A percentile compares a stretch with the other conserved stretches of the same genome.
Conservation (phyloP, 2,113 vertebrate species). For the Hypanus sabinus region DNA sequence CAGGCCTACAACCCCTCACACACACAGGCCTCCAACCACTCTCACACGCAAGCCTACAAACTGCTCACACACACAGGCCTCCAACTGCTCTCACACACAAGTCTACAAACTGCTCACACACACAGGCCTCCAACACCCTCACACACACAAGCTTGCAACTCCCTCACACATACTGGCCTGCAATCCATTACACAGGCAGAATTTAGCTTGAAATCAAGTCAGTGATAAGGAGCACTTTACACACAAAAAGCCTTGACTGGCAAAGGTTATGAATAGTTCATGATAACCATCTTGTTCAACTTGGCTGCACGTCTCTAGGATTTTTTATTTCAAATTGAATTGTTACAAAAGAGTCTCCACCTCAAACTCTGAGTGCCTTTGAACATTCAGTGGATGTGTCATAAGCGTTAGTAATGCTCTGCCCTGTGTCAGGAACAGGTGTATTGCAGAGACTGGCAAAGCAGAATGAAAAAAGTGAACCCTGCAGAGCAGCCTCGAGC, state of each 20-base stretch:
- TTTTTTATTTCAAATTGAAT: conserved; percentile 4
- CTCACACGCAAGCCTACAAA: too few relatives aligned
- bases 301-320: neutral
- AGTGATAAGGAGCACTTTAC: neutral
- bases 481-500: conserved; percentile 16
- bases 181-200: too few relatives aligned
- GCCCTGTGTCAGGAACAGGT: conserved; percentile 25
- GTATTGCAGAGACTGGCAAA: neutral
- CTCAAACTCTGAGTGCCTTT: neutral
- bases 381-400: conserved; percentile 5
- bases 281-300: neutral
- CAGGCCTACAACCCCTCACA: too few relatives aligned
- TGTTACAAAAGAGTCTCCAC: neutral
- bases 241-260: neutral
- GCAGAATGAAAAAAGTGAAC: conserved; percentile 16
- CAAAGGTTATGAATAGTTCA: conserved; percentile 30
- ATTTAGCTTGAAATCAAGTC: conserved; percentile 6
- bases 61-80: too few relatives aligned
- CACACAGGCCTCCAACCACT: too few relatives aligned
- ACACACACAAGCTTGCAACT: too few relatives aligned
- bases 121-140: too few relatives aligned
- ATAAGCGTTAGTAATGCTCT: neutral
- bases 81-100: too few relatives aligned
- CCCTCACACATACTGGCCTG: too few relatives aligned
- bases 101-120: too few relatives aligned